A percentile compares a stretch with the other conserved stretches of the same genome.
Evolutionary conservation across 2,113 vertebrate genomes (phyloP).

Genomic region (Chelonoidis abingdonii): DNA sequence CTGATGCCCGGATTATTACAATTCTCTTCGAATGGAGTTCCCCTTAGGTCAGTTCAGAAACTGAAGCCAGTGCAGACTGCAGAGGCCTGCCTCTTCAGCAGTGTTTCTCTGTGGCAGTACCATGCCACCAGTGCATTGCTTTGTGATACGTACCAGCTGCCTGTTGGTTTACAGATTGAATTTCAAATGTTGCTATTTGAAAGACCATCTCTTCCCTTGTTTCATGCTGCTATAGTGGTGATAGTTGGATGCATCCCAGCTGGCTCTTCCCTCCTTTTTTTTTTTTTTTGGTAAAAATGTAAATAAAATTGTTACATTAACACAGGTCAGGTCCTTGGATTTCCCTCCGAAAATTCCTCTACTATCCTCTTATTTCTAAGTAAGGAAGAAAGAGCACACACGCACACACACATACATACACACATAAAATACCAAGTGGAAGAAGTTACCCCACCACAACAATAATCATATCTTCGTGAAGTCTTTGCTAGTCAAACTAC

Average conservation of each 20-base stretch:
- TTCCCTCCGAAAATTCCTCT: not conserved
- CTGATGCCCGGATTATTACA: not conserved
- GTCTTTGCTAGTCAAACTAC: not conserved
- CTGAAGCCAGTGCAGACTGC: fast-evolving
- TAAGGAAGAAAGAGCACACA: not conserved
- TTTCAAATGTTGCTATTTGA: not conserved
- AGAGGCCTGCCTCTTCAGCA: fast-evolving
- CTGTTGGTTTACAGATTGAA: not conserved
- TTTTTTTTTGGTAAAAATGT: not conserved
- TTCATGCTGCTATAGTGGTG: not conserved
- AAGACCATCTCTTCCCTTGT: fast-evolving
- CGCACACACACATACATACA: not conserved
- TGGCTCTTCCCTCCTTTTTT: fast-evolving
- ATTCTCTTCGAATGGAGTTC: not conserved
- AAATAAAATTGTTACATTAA: not conserved
- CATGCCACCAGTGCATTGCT: not conserved
- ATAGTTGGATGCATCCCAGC: not conserved
- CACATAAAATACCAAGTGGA: not conserved
- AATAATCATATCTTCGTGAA: not conserved
- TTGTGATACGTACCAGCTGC: fast-evolving
- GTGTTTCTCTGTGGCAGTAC: not conserved
- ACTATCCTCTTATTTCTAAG: not conserved
- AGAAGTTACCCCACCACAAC: not conserved
- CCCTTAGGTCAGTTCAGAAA: not conserved
- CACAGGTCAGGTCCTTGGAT: not conserved